These are phyloP conservation scores for Myripristis murdjan DNA, from an alignment of 2,797 vertebrate genomes.

Conservation along the genomic window DNA sequence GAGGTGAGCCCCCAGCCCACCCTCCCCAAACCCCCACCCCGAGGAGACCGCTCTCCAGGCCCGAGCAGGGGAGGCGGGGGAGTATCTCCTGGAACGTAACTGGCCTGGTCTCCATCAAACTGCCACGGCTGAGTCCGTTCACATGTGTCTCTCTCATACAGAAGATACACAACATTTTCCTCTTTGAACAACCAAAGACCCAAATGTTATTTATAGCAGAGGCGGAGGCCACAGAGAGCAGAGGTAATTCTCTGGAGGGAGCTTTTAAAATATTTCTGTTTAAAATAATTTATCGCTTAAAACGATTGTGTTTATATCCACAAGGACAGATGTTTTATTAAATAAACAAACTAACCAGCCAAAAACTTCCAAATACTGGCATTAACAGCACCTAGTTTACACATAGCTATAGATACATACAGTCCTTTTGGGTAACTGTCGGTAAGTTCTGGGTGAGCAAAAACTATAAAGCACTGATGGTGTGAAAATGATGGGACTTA, in stretches of 20 bases:
- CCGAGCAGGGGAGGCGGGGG: constrained; percentile 39
- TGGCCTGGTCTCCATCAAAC: constrained; percentile 69
- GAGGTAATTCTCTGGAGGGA: constrained; percentile 14
- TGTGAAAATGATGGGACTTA: too few relatives aligned
- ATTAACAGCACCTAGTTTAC: constrained; percentile 54
- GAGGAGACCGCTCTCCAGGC: constrained; percentile 40
- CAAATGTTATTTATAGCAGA: constrained; percentile 9
- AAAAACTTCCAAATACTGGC: constrained; percentile 29
- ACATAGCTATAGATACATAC: constrained; percentile 35
- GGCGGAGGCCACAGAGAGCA: constrained; percentile 10
- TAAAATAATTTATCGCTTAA: constrained; percentile 10
- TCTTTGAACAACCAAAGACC: constrained; percentile 11
- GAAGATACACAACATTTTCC: constrained; percentile 21
- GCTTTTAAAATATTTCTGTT: constrained; percentile 9
- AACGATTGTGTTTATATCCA: constrained; percentile 35
- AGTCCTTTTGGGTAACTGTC: constrained; percentile 20
- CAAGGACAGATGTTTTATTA: constrained; percentile 31
- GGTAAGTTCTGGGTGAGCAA: too few relatives aligned
- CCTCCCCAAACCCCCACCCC: constrained; percentile 35
- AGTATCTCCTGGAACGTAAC: constrained; percentile 53
- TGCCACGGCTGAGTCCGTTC: constrained; percentile 10
- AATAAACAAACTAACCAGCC: constrained; percentile 56
- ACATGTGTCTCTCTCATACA: constrained; percentile 31
- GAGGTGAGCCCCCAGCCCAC: constrained; percentile 65
- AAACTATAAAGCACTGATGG: too few relatives aligned